Percentiles rank a stretch among this genome's conserved stretches.
phyloP scores from a whole-genome alignment of 2,113 vertebrate species.

The Laticauda colubrina region DNA sequence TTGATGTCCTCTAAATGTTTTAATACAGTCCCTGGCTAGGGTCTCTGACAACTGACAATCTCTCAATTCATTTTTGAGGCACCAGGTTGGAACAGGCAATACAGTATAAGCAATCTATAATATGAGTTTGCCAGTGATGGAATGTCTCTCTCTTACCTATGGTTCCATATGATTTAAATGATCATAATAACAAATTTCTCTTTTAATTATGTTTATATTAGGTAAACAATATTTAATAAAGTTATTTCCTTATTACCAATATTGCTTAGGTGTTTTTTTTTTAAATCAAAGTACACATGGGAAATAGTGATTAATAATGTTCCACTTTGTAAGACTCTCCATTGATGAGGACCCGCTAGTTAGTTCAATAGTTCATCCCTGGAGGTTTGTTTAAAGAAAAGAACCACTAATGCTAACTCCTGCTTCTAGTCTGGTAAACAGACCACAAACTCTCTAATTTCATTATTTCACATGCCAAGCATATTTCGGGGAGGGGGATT shows the following conservation, averaged over 20 bases:
- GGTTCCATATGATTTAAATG: slow-evolving; percentile 21
- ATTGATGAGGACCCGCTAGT: slow-evolving; percentile 27
- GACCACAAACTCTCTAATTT: slow-evolving; percentile 19
- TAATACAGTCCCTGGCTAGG: not conserved
- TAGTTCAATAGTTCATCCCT: slow-evolving; percentile 50
- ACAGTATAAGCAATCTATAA: not conserved
- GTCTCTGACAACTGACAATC: not conserved
- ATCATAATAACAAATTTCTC: slow-evolving; percentile 26
- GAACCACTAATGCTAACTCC: slow-evolving; percentile 45
- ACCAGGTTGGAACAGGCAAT: not conserved
- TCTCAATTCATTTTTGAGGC: not conserved
- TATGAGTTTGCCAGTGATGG: not conserved
- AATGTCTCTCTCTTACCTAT: not conserved
- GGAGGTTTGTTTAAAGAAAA: slow-evolving; percentile 28
- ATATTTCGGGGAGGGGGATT: slow-evolving; percentile 31
- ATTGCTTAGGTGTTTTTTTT: not conserved
- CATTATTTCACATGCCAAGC: slow-evolving; percentile 33
- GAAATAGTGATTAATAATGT: slow-evolving; percentile 46
- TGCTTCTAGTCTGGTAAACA: slow-evolving; percentile 31
- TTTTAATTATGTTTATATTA: slow-evolving; percentile 28
- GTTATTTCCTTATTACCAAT: slow-evolving; percentile 33
- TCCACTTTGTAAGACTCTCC: slow-evolving; percentile 39
- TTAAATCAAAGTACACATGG: slow-evolving; percentile 20
- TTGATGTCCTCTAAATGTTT: not conserved
- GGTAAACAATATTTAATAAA: slow-evolving; percentile 26